Conservation (phyloP, 2,797 vertebrate genomes). For the Ambastaia sidthimunki region DNA sequence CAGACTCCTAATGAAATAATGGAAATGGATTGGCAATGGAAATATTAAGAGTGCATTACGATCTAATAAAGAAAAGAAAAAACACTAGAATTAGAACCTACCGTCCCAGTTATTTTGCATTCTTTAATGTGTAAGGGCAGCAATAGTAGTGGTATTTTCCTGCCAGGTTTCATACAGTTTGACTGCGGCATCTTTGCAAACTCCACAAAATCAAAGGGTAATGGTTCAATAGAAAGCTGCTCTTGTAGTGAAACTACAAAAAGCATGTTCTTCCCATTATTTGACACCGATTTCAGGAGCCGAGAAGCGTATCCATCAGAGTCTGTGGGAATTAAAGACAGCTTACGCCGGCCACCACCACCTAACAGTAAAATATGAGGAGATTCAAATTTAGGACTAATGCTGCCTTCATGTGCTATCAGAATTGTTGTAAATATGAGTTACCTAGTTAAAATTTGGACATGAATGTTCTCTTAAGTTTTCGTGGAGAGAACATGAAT, state of each 20-base stretch:
- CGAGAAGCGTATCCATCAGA: constrained; percentile 34
- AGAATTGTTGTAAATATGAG: too few species aligned
- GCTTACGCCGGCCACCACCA: background rate
- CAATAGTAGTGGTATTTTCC: constrained; percentile 23
- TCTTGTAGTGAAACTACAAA: constrained; percentile 36
- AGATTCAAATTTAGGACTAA: background rate
- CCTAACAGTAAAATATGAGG: background rate
- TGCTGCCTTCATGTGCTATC: too few species aligned
- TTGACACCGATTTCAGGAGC: background rate
- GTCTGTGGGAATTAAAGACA: constrained; percentile 11
- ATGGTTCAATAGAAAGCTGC: constrained; percentile 34
- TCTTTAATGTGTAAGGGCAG: constrained; percentile 32
- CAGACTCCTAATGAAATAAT: background rate
- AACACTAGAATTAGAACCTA: constrained; percentile 6
- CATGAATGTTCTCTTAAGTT: too few species aligned
- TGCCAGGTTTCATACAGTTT: constrained; percentile 36
- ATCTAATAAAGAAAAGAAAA: too few species aligned
- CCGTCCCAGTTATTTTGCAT: background rate
- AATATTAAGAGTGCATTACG: background rate
- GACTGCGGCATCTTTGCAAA: constrained; percentile 38
- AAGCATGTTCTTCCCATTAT: constrained; percentile 33
- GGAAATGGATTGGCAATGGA: background rate
- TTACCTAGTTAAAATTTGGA: too few species aligned
- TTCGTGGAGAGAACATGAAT: too few species aligned
- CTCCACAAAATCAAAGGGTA: constrained; percentile 31